These are phyloP conservation scores for Luscinia luscinia DNA, from an alignment of 2,797 vertebrate species.

Conservation along the genomic window DNA sequence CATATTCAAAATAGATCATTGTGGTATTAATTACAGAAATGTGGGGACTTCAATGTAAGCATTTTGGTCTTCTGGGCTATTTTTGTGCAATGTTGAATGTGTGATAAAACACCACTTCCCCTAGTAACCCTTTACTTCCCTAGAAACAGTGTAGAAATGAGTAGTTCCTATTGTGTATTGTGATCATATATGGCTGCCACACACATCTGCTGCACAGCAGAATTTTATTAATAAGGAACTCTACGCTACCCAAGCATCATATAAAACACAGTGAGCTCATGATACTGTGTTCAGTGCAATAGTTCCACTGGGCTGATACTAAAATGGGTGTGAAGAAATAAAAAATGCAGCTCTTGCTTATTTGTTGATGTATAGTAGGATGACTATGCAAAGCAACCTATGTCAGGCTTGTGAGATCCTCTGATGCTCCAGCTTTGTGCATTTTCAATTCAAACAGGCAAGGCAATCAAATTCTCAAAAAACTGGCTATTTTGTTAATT, in stretches of 20 bases:
- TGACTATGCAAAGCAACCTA: conserved; percentile 5
- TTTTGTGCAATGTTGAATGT: conserved; percentile 55
- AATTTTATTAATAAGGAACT: background rate
- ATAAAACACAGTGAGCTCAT: background rate
- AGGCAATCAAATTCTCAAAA: background rate
- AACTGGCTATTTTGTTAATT: background rate
- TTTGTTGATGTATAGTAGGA: background rate
- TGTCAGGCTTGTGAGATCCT: background rate
- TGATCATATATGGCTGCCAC: conserved; percentile 20
- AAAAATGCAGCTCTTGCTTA: background rate
- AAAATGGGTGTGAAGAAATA: background rate
- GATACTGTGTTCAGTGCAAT: background rate
- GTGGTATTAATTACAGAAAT: conserved; percentile 25
- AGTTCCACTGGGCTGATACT: background rate
- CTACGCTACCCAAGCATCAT: background rate
- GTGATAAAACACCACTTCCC: conserved; percentile 65
- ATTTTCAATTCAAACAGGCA: background rate
- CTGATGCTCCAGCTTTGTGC: background rate
- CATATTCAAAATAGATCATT: conserved; percentile 27
- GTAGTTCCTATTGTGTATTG: conserved; percentile 39
- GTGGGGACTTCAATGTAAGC: conserved; percentile 5
- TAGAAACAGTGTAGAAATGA: conserved; percentile 66
- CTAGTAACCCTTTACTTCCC: conserved; percentile 66
- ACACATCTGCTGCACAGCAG: conserved; percentile 18
- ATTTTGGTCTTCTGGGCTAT: conserved; percentile 45